Conservation (phyloP, 2,113 vertebrate species). For the Mirza zaza region DNA sequence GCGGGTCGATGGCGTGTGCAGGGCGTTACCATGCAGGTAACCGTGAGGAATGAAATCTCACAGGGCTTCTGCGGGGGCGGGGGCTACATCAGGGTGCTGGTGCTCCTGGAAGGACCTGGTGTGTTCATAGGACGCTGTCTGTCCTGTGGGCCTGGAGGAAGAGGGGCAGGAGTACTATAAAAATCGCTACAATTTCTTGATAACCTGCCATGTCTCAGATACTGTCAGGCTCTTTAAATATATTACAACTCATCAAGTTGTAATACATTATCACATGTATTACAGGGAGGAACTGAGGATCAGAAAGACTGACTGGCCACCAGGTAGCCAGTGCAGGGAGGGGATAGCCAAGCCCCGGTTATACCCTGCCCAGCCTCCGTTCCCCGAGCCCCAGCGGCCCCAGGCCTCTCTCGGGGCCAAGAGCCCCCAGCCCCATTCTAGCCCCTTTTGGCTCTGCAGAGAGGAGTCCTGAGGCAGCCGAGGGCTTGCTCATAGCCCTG, state of each 20-base stretch:
- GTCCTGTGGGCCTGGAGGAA: neutral
- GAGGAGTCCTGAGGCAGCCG: neutral
- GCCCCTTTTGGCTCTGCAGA: neutral
- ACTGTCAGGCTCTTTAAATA: neutral
- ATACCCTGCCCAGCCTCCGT: neutral
- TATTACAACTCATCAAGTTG: neutral
- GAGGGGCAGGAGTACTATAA: neutral
- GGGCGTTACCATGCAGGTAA: rapidly evolving
- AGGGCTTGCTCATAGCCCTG: neutral
- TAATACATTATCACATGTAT: neutral
- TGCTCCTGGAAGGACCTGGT: neutral
- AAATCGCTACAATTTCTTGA: neutral
- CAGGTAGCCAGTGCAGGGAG: neutral
- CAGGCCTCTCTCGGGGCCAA: neutral
- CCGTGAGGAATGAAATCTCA: neutral
- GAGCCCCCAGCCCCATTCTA: rapidly evolving
- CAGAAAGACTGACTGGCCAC: neutral
- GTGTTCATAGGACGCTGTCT: neutral
- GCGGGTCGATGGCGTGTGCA: rapidly evolving
- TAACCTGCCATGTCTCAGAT: neutral
- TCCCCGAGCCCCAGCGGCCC: neutral
- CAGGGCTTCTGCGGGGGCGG: neutral
- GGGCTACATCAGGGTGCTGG: neutral
- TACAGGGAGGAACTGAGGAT: neutral
- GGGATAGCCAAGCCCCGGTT: neutral